Evolutionary conservation across 2,888 invertebrate species (phyloP).

Genomic region (Vanessa cardui): DNA sequence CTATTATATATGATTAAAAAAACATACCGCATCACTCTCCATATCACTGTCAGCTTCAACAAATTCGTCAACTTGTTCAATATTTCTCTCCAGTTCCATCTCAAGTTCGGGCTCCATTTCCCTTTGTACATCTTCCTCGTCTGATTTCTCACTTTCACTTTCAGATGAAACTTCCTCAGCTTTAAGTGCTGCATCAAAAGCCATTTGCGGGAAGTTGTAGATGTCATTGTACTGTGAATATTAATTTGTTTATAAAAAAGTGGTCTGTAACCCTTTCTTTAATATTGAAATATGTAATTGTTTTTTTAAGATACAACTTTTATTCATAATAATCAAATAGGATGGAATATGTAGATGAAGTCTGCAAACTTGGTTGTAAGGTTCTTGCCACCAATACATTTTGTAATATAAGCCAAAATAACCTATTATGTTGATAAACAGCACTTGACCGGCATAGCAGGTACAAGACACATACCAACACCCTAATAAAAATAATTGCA

Average conservation of each 20-base stretch:
- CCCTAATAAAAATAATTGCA: no score
- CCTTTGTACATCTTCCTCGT: conserved; percentile 82
- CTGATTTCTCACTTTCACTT: conserved; percentile 85
- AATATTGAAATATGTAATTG: no score
- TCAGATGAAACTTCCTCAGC: conserved; percentile 91
- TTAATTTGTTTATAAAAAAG: background rate
- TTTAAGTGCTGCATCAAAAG: conserved; percentile 96
- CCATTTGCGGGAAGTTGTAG: conserved; percentile 98
- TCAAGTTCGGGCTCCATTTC: conserved; percentile 85
- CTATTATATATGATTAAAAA: background rate
- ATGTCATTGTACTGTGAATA: conserved; percentile 95
- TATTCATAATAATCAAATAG: no score
- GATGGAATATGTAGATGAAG: no score
- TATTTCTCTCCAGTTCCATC: conserved; percentile 84
- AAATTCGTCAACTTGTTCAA: conserved; percentile 85
- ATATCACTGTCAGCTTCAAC: conserved; percentile 88
- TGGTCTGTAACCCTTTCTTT: no score
- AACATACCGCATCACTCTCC: conserved; percentile 73
- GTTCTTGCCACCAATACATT: no score
- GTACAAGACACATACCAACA: no score
- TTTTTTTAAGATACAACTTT: no score
- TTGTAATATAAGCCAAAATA: no score
- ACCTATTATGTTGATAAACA: no score
- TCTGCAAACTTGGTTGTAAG: no score
- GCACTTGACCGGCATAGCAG: no score